Percentiles rank a stretch among this genome's conserved stretches.
These are phyloP conservation scores for Apteryx mantelli DNA, from an alignment of 2,113 vertebrate species.

Conservation along the genomic window DNA sequence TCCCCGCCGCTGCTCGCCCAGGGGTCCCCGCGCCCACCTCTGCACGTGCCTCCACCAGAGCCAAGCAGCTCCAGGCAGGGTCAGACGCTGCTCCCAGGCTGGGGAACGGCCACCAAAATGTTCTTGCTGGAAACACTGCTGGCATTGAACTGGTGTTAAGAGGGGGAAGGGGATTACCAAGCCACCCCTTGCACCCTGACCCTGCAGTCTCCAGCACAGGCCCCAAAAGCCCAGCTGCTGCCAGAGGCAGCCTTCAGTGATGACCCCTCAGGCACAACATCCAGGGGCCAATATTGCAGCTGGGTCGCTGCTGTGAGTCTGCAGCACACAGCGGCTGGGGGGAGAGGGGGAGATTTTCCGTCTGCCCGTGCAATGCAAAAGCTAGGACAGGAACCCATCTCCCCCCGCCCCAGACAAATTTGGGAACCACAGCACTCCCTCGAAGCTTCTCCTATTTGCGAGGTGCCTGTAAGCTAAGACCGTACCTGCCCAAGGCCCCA, in stretches of 20 bases:
- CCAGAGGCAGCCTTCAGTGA: fast-evolving
- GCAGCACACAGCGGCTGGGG: background rate
- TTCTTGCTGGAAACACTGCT: background rate
- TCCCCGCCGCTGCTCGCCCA: no score
- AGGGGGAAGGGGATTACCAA: background rate
- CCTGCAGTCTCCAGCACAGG: background rate
- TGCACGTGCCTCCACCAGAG: fast-evolving
- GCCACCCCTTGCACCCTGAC: background rate
- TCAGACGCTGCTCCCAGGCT: background rate
- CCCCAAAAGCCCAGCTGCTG: background rate
- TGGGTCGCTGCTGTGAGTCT: no score
- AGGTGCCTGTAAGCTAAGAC: background rate
- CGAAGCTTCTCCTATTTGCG: background rate
- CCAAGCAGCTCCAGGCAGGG: background rate
- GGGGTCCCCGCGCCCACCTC: background rate
- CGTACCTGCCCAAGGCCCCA: fast-evolving
- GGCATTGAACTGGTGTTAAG: fast-evolving
- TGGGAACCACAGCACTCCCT: background rate
- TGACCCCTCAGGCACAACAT: background rate
- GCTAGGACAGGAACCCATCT: background rate
- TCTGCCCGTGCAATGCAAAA: background rate
- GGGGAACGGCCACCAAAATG: background rate
- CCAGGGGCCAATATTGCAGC: background rate
- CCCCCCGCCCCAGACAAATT: background rate
- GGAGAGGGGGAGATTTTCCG: fast-evolving